Evolutionary conservation across 2,113 vertebrate genomes (phyloP).

Genomic region (Mixornis gularis): DNA sequence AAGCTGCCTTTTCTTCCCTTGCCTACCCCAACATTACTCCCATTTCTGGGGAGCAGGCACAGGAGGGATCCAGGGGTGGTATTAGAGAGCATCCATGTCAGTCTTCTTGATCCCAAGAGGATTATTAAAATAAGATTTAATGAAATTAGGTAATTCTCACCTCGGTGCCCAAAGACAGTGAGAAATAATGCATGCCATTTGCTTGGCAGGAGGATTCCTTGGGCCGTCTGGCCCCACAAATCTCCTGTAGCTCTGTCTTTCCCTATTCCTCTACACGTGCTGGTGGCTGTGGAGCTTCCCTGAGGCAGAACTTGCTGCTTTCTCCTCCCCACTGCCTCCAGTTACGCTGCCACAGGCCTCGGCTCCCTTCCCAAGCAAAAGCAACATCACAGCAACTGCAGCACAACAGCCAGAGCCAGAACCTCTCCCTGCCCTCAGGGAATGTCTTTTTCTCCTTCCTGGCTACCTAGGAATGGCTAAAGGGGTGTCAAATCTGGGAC

Average conservation of each 20-base stretch:
- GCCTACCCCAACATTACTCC: neutral
- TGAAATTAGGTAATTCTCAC: neutral
- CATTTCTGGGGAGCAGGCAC: neutral
- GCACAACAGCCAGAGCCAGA: neutral
- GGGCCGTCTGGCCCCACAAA: neutral
- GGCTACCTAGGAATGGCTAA: neutral
- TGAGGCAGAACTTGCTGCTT: neutral
- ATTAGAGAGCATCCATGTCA: neutral
- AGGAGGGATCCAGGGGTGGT: accelerated
- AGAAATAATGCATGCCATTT: neutral
- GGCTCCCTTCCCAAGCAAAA: neutral
- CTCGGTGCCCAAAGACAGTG: neutral
- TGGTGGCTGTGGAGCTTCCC: neutral
- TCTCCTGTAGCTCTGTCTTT: neutral
- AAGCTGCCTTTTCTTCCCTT: neutral
- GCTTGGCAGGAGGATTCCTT: neutral
- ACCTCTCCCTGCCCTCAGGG: neutral
- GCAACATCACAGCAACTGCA: neutral
- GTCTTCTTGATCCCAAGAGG: neutral
- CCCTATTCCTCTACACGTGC: neutral
- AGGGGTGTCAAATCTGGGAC: neutral
- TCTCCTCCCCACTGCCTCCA: neutral
- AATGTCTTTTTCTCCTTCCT: neutral
- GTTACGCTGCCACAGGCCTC: neutral
- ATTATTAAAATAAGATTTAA: neutral